phyloP scores from a whole-genome alignment of 2,888 invertebrate genomes.

The Nephrotoma appendiculata region DNA sequence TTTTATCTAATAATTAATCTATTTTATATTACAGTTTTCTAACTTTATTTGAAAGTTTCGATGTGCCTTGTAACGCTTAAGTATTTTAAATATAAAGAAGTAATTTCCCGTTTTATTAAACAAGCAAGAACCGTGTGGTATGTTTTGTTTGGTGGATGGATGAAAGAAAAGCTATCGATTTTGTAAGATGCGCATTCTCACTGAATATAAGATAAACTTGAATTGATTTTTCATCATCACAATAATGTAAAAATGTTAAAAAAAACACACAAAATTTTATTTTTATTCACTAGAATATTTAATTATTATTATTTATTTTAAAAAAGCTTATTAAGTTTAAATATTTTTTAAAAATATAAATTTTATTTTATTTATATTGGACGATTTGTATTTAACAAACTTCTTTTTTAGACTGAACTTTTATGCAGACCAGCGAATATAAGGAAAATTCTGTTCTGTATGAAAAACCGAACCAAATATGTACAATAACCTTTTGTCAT shows the following conservation, averaged over 20 bases:
- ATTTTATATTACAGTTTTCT: neutral
- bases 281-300: neutral
- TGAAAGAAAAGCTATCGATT: neutral
- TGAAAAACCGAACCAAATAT: neutral
- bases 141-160: neutral
- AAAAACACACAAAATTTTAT: neutral
- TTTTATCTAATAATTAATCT: neutral
- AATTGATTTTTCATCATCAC: neutral
- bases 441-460: neutral
- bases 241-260: neutral
- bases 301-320: neutral
- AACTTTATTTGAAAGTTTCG: neutral
- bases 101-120: neutral
- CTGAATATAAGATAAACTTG: neutral
- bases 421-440: neutral
- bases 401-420: neutral
- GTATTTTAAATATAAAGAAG: neutral
- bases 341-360: neutral
- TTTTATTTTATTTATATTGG: neutral
- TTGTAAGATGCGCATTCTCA: slow-evolving; percentile 1
- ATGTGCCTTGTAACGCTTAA: neutral
- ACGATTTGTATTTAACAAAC: neutral
- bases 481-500: neutral
- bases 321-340: neutral
- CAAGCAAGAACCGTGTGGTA: neutral